Evolutionary conservation across 2,797 vertebrate species (phyloP).

Genomic region (Sparidentex hasta): DNA sequence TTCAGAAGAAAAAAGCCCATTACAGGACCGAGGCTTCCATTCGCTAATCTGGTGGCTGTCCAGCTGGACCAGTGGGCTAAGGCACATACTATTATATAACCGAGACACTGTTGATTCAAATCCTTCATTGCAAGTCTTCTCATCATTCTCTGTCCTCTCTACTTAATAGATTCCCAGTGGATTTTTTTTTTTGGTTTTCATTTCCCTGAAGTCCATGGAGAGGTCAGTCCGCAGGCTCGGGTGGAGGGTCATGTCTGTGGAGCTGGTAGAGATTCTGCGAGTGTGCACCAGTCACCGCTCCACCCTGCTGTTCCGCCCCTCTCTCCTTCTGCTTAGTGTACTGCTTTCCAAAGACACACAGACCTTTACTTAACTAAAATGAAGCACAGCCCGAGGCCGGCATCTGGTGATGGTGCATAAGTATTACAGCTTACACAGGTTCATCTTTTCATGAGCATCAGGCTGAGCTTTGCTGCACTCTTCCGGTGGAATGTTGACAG

Average conservation of each 20-base stretch:
- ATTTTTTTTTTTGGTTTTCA: conserved; percentile 17
- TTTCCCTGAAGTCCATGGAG: neutral
- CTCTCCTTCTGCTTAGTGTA: neutral
- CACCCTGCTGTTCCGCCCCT: neutral
- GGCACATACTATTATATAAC: conserved; percentile 70
- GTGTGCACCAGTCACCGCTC: neutral
- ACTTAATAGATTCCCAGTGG: conserved; percentile 19
- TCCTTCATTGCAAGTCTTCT: conserved; percentile 53
- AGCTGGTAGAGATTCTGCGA: neutral
- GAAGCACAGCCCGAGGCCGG: conserved; percentile 12
- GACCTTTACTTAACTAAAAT: too few species aligned
- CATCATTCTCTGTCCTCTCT: conserved; percentile 34
- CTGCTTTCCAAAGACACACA: neutral
- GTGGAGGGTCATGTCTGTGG: neutral
- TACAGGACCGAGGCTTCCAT: conserved; percentile 40
- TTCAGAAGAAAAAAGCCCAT: conserved; percentile 36
- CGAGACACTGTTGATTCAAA: conserved; percentile 51
- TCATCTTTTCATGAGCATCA: neutral
- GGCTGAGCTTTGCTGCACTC: conserved; percentile 48
- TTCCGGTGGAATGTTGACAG: conserved; percentile 23
- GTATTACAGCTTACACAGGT: neutral
- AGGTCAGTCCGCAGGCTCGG: conserved; percentile 9
- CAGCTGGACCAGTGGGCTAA: conserved; percentile 67
- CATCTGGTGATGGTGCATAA: conserved; percentile 45
- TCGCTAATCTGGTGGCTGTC: conserved; percentile 57